These are phyloP conservation scores for Nezara viridula DNA, from an alignment of 2,888 invertebrate species.

Conservation along the genomic window DNA sequence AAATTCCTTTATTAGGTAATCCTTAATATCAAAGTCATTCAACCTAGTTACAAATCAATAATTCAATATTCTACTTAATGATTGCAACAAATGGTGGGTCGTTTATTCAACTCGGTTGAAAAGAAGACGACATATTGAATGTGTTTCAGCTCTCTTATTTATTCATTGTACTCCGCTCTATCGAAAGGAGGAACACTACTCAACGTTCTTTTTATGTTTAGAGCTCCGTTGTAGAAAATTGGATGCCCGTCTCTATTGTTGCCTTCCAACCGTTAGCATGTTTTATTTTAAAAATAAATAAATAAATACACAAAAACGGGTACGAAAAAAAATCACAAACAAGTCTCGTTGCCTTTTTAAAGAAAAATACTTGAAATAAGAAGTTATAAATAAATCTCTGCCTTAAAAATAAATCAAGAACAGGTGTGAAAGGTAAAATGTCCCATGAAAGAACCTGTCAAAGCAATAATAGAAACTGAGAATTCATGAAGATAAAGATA, in stretches of 20 bases:
- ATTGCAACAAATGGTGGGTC: background rate
- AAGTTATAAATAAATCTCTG: background rate
- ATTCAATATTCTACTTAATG: constrained; percentile 4
- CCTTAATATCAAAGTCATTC: background rate
- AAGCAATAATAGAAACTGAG: background rate
- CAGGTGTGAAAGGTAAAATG: background rate
- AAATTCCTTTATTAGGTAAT: no score
- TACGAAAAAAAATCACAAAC: no score
- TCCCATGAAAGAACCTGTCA: background rate
- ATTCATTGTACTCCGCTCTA: background rate
- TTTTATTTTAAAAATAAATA: no score
- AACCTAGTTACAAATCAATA: background rate
- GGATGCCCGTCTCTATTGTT: background rate
- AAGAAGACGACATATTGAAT: background rate
- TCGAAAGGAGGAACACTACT: background rate
- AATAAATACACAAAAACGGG: no score
- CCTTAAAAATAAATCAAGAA: background rate
- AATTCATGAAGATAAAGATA: background rate
- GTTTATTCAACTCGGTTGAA: background rate
- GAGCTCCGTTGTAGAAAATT: background rate
- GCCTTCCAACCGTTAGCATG: background rate
- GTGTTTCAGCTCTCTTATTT: background rate
- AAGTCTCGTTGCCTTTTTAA: no score
- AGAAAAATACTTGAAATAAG: no score
- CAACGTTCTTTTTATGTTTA: background rate